Evolutionary conservation across 2,888 invertebrate species (phyloP), one percentile per base, ranked within the genome.

Genomic region (Melieria crassipennis): DNA sequence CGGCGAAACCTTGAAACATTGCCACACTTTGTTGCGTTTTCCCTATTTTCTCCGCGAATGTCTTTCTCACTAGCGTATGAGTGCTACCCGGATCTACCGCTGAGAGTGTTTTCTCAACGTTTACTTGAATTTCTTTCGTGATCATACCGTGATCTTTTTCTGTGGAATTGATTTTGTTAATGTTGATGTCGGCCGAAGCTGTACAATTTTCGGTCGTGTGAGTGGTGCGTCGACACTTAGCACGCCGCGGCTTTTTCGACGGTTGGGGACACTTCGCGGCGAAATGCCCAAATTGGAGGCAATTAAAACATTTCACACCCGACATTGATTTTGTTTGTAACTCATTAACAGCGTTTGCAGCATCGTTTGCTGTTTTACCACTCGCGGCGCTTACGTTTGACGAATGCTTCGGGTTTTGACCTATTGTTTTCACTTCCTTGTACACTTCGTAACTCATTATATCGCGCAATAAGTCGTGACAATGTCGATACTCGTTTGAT

Each of bases 41-140:
- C 61, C 72, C 72, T 1, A 74, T n/a, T 7, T 13, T 9, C n/a
- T 63, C 6, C n/a, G 71, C 64, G 62, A 71, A 75, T 1, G 72
- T 55, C 57, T 69, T 70, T n/a, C 73, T 70, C n/a, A 69, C 55
- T 9, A 74, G 48, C 7, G 70, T 70, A 7, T 61, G 63, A 13
- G 65, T 57, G 46, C 74, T 74, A 11, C 70, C 72, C 7, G 74
- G 70, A 43, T 71, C 74, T 43, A 74, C 56, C 65, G 74, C 74
- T 11, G 71, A 16, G 9, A 58, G 50, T 5, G 67, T 62, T 42
- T 11, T 42, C 11, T 64, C 4, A 64, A 57, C 50, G 16, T n/a
- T 64, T 0, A 74, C 63, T 16, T 58, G 16, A 46, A 65, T 69
- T 56, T 45, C 48, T 46, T 71, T 66, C 7, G 47, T 73, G 63